A percentile compares a stretch with the other conserved stretches of the same genome.
phyloP scores from a whole-genome alignment of 1,140 invertebrate species.

The Drosophila mojavensis region DNA sequence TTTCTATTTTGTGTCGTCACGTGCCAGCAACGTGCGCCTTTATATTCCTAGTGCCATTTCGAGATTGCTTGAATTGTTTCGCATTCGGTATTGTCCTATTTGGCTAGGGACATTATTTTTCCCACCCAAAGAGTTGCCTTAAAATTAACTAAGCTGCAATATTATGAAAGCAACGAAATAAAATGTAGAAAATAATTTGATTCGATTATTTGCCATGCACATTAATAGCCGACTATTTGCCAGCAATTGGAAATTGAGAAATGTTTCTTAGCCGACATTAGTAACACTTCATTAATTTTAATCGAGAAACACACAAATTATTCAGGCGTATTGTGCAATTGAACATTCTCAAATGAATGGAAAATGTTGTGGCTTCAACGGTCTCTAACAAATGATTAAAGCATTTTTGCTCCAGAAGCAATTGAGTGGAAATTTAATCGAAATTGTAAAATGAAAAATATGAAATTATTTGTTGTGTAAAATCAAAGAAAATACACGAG shows the following conservation, averaged over 20 bases:
- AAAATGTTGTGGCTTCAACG: not conserved
- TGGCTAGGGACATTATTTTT: conserved; percentile 4
- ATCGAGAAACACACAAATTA: conserved; percentile 8
- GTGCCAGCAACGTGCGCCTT: conserved; percentile 56
- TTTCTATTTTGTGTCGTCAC: conserved; percentile 55
- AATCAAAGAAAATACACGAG: not conserved
- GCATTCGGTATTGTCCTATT: conserved; percentile 10
- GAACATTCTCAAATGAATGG: not conserved
- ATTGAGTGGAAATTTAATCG: not conserved
- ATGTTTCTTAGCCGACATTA: conserved; percentile 19
- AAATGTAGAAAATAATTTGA: not conserved
- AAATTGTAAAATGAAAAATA: not conserved
- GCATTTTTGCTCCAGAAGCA: not conserved
- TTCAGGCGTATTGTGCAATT: conserved; percentile 21
- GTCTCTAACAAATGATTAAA: too few relatives aligned
- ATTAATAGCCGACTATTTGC: conserved; percentile 15
- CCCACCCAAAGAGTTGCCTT: conserved; percentile 16
- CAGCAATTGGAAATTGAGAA: conserved; percentile 19
- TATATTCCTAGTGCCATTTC: conserved; percentile 69
- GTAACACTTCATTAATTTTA: conserved; percentile 40
- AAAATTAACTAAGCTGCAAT: conserved; percentile 2
- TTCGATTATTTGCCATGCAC: conserved; percentile 17
- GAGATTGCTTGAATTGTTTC: conserved; percentile 71
- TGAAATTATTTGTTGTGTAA: not conserved
- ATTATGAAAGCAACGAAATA: conserved; percentile 1